Evolutionary conservation across 2,797 vertebrate genomes (phyloP).

Genomic region (Xenopus petersii): DNA sequence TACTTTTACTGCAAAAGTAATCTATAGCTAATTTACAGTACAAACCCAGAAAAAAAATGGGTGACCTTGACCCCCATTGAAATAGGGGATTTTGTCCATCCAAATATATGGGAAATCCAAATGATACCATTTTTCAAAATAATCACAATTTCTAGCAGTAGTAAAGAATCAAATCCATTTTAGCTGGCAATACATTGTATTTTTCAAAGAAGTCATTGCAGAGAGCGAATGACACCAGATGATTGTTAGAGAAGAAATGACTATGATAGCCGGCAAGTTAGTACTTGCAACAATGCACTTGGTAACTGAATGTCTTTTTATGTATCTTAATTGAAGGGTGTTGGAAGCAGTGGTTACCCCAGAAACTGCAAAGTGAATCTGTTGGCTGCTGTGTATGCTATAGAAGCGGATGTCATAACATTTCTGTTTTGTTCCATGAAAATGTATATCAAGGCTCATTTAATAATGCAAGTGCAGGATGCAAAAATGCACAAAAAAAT

Average conservation of each 20-base stretch:
- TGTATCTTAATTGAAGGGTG: neutral
- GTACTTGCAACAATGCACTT: slow-evolving; percentile 13
- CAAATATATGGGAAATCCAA: slow-evolving; percentile 21
- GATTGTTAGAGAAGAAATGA: slow-evolving; percentile 12
- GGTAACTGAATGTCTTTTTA: slow-evolving; percentile 11
- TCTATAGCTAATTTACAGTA: slow-evolving; percentile 15
- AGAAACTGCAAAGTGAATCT: slow-evolving; percentile 2
- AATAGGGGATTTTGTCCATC: slow-evolving; percentile 17
- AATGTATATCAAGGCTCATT: no score
- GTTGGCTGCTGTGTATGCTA: neutral
- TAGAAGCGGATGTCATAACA: no score
- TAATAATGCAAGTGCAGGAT: no score
- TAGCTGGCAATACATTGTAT: slow-evolving; percentile 1
- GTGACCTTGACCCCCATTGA: slow-evolving; percentile 18
- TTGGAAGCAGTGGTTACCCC: slow-evolving; percentile 10
- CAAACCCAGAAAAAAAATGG: slow-evolving; percentile 1
- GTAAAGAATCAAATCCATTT: slow-evolving; percentile 29
- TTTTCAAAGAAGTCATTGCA: slow-evolving; percentile 1
- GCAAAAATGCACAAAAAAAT: no score
- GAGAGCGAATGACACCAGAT: slow-evolving; percentile 2
- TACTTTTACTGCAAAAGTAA: neutral
- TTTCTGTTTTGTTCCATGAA: no score
- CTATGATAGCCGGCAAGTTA: slow-evolving; percentile 13
- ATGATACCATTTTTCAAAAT: slow-evolving; percentile 23
- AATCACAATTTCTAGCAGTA: slow-evolving; percentile 5